Evolutionary conservation across 1,140 invertebrate species (phyloP).

Genomic region (Battus philenor): DNA sequence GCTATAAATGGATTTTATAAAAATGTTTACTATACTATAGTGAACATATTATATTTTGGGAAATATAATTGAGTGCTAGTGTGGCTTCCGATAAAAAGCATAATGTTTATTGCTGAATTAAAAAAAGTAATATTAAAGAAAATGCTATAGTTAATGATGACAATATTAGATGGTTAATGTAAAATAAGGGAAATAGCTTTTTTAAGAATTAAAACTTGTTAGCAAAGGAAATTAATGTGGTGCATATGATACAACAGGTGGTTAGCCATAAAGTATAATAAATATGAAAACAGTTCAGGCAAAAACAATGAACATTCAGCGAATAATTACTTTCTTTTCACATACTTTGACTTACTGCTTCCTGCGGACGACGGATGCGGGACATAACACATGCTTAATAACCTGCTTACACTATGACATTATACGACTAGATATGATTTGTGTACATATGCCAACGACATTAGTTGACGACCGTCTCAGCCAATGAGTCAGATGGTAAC

Average conservation of each 20-base stretch:
- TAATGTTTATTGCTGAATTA: background rate
- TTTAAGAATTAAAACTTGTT: slow-evolving; percentile 21
- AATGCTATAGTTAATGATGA: background rate
- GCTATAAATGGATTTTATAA: no score
- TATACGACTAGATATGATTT: slow-evolving; percentile 22
- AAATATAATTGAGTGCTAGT: no score
- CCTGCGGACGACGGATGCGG: slow-evolving; percentile 77
- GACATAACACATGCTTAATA: slow-evolving; percentile 73
- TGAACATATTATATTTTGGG: no score
- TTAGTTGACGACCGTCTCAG: slow-evolving; percentile 41
- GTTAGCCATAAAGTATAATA: slow-evolving; percentile 70
- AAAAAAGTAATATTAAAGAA: background rate
- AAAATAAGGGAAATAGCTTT: slow-evolving; percentile 8
- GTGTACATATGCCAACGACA: slow-evolving; percentile 16
- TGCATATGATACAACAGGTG: slow-evolving; percentile 43
- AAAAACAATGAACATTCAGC: slow-evolving; percentile 53
- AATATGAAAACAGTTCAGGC: slow-evolving; percentile 55
- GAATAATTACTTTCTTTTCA: slow-evolving; percentile 44
- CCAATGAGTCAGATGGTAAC: slow-evolving; percentile 35
- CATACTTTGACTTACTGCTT: slow-evolving; percentile 82
- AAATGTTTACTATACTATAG: no score
- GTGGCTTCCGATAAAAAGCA: background rate
- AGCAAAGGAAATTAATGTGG: slow-evolving; percentile 49
- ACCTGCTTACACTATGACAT: slow-evolving; percentile 37
- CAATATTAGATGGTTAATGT: slow-evolving; percentile 1